Evolutionary conservation across 2,113 vertebrate genomes (phyloP).

Genomic region (Oplegnathus fasciatus): DNA sequence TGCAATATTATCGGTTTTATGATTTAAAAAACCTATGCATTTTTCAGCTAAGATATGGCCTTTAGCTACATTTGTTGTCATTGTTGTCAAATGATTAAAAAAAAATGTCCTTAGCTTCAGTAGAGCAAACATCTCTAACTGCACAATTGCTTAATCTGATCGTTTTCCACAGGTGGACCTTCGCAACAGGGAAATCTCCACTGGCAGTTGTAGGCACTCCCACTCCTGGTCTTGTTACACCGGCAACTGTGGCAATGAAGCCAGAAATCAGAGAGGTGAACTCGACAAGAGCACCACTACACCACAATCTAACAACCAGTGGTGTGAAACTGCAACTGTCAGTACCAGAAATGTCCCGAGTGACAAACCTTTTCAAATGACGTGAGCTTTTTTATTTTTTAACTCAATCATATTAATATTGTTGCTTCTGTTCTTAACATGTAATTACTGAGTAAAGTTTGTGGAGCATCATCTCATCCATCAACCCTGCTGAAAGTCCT

Average conservation of each 20-base stretch:
- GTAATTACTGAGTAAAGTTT: not conserved
- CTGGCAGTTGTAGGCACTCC: not conserved
- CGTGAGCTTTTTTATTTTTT: constrained; percentile 44
- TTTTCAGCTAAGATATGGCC: not conserved
- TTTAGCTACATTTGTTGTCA: not conserved
- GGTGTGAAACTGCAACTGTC: constrained; percentile 78
- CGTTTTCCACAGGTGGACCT: constrained; percentile 65
- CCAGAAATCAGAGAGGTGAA: rapidly evolving
- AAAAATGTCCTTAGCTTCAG: not conserved
- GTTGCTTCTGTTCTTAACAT: not conserved
- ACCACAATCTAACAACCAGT: not conserved
- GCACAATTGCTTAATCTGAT: not conserved
- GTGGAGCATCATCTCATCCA: not conserved
- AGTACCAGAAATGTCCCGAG: constrained; percentile 38
- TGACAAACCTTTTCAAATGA: constrained; percentile 72
- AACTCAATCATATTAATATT: not conserved
- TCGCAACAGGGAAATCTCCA: constrained; percentile 56
- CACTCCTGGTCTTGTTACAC: not conserved
- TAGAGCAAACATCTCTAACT: not conserved
- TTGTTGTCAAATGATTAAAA: not conserved
- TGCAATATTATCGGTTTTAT: not conserved
- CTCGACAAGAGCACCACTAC: constrained; percentile 57
- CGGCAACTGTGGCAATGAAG: constrained; percentile 41
- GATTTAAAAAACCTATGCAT: not conserved
- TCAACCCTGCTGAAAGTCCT: not conserved